Evolutionary conservation across 2,888 invertebrate genomes (phyloP), one percentile per base, ranked within the genome.

Genomic region (Cataglyphis livida): DNA sequence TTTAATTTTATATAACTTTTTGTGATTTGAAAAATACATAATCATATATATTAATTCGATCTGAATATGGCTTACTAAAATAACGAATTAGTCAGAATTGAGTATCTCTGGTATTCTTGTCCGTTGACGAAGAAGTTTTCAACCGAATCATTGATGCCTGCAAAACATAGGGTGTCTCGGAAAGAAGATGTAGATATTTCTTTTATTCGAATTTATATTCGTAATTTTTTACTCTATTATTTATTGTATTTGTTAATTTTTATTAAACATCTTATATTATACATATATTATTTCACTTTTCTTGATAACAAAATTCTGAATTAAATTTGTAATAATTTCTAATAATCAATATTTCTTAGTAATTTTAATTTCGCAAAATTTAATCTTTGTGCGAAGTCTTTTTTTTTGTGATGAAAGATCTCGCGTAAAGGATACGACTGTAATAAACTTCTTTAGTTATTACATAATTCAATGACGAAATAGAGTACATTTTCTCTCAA

Each of bases 21-120:
- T 1, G 28, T 5, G 10, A 32, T 61, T 57, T 44, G 21, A 21
- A 62, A 61, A 61, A 0, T 74, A 62, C 4, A 21, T 21, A n/a
- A 21, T 57, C 10, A 10, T 3, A 44, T 44, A 28, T 61, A 44
- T 61, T 41, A 61, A 32, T 3, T 73, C 4, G 12, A 59, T 38
- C 18, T 25, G 1, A 10, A 38, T 3, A 32, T 32, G 15, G 0
- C 3, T 41, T 59, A 57, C 28, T 62, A 74, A 62, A 74, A 74
- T 62, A 62, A 6, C 28, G 5, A 74, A 74, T 74, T 74, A 74
- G 74, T 62, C 75, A 76, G 65, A 65, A 54, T 65, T 65, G 66
- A 65, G 51, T 51, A 35, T 48, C 65, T 65, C 75, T 54, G 51
- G n/a, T 41, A 76, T 76, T 76, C 51, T 65, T 28, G n/a, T 65